phyloP scores from a whole-genome alignment of 2,888 invertebrate genomes.

The Frankliniella intonsa region DNA sequence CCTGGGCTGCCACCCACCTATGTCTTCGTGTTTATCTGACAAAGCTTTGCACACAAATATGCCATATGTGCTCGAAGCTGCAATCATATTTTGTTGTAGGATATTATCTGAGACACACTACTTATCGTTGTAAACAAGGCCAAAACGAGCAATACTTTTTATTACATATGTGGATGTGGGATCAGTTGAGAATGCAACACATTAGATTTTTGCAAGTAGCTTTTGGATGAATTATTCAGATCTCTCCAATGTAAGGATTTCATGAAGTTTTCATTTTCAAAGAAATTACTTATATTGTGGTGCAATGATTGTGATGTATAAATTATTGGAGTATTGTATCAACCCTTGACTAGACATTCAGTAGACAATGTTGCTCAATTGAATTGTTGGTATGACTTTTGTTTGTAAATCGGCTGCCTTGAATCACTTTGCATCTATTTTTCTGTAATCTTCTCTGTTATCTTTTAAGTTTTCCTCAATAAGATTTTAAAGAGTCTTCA shows the following conservation, averaged over 20 bases:
- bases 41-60: not conserved
- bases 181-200: not conserved
- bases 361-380: slow-evolving; percentile 7
- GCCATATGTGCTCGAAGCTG: not conserved
- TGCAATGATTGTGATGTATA: not conserved
- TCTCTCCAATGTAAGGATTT: not conserved
- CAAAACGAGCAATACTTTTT: slow-evolving; percentile 17
- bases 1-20: not conserved
- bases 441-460: not conserved
- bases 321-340: not conserved
- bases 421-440: not conserved
- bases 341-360: not conserved
- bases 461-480: too few species aligned
- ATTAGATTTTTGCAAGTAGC: not conserved
- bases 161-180: not conserved
- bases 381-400: not conserved
- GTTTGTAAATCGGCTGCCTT: not conserved
- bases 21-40: not conserved
- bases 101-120: not conserved
- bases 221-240: not conserved
- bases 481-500: too few species aligned
- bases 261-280: not conserved
- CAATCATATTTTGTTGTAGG: not conserved
- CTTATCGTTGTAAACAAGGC: slow-evolving; percentile 6
- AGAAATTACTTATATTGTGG: not conserved